Base-by-base conservation (phyloP, 1,140 invertebrate genomes). In the Trypoxylus dichotomus region DNA sequence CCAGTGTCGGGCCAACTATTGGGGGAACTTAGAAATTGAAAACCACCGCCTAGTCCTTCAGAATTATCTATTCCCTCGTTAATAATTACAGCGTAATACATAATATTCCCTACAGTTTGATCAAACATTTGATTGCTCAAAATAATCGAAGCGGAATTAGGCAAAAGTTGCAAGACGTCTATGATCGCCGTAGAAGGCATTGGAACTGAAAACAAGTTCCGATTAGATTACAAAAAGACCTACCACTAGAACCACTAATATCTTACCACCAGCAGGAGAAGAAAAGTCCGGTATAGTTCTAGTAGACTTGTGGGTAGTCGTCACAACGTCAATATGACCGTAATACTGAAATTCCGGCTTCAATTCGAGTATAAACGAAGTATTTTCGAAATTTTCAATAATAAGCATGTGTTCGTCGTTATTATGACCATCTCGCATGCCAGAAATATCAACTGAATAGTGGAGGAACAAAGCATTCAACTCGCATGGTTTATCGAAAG, bases 21-120 rank as follows among this genome's bases (percentile, higher is more conserved):
- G 0, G 32, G 2, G 2, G 10, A 0, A 25, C 27, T 25, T 25
- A 21, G 27, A 10, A 32, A 37, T 27, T 42, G 21, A n/a, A 21
- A 73, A 11, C n/a, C 42, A 2, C 25, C 74, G 47, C 41, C 25
- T 27, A 63, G 10, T 21, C 13, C 60, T 24, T 63, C 60, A 63
- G 2, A 27, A 6, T 19, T 63, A 24, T 42, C 10, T 3, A 21
- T 15, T n/a, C 27, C 71, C 15, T n/a, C 27, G 27, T 73, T 73
- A 15, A 75, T 19, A 47, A 75, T 75, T 27, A 75, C 21, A n/a
- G 74, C 74, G 42, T 75, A 75, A 54, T 75, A 75, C 13, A 75
- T 24, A 5, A 75, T 47, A 21, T 75, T 41, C 7, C 74, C 74
- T 5, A 43, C 3, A 15, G 0, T 75, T 8, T 6, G 11, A 21